Percentiles rank a stretch among this genome's conserved stretches.
Evolutionary conservation across 2,888 invertebrate genomes (phyloP).

Genomic region (Drosophila pseudotakahashii): DNA sequence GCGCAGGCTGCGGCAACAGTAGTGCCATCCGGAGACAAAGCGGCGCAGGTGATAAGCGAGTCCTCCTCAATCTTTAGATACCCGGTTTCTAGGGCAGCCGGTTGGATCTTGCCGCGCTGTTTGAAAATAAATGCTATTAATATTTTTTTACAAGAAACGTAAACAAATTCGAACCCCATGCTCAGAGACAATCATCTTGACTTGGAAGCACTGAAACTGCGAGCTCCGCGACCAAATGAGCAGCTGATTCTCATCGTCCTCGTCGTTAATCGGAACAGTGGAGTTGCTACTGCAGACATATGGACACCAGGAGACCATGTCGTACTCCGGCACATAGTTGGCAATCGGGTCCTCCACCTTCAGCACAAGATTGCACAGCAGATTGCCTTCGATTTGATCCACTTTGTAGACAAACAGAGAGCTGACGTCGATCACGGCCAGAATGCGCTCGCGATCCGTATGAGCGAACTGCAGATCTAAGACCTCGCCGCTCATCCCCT

Average conservation of each 20-base stretch:
- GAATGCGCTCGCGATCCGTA: conserved; percentile 89
- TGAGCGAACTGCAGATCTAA: conserved; percentile 96
- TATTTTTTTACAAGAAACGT: neutral
- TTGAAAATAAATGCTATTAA: neutral
- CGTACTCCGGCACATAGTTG: conserved; percentile 85
- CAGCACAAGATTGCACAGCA: conserved; percentile 85
- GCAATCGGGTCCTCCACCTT: conserved; percentile 84
- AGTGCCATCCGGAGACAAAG: conserved; percentile 97
- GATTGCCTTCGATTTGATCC: conserved; percentile 86
- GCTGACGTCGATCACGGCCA: conserved; percentile 94
- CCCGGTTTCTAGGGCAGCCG: conserved; percentile 78
- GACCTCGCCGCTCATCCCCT: conserved; percentile 94
- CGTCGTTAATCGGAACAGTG: conserved; percentile 83
- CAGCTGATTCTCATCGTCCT: conserved; percentile 89
- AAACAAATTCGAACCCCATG: conserved; percentile 79
- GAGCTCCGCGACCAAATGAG: conserved; percentile 92
- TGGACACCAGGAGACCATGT: conserved; percentile 96
- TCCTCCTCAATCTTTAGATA: conserved; percentile 85
- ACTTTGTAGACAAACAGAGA: conserved; percentile 94
- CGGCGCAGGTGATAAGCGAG: conserved; percentile 91
- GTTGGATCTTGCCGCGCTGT: conserved; percentile 79
- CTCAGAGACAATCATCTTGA: conserved; percentile 78
- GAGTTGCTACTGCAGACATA: conserved; percentile 84
- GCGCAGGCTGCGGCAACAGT: conserved; percentile 95
- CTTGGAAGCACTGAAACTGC: conserved; percentile 85